Evolutionary conservation across 2,888 invertebrate genomes (phyloP).

Genomic region (Phymatocera aterrima): DNA sequence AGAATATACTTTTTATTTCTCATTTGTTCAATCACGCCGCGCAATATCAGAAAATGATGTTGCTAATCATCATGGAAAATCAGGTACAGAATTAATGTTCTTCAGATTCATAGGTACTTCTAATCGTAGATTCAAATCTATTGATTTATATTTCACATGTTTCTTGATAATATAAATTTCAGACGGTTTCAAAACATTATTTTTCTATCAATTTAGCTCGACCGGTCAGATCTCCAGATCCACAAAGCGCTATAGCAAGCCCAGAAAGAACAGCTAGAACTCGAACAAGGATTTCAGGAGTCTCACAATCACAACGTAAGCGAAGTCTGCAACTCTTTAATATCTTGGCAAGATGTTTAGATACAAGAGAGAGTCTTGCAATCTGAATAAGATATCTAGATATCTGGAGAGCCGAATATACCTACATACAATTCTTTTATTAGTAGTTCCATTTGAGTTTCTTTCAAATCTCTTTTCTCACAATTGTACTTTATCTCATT

Average conservation of each 20-base stretch:
- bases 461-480: background rate
- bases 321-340: constrained; percentile 55
- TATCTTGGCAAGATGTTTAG: too few species aligned
- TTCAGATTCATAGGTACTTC: background rate
- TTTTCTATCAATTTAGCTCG: constrained; percentile 77
- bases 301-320: constrained; percentile 96
- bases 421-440: constrained; percentile 48
- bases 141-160: background rate
- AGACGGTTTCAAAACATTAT: too few species aligned
- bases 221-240: constrained; percentile 79
- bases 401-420: constrained; percentile 20
- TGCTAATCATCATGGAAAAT: constrained; percentile 59
- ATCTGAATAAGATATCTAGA: too few species aligned
- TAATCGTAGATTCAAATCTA: background rate
- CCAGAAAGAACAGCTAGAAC: constrained; percentile 79
- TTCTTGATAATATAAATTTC: too few species aligned
- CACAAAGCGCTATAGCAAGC: constrained; percentile 76
- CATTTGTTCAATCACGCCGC: constrained; percentile 55
- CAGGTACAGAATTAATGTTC: constrained; percentile 55
- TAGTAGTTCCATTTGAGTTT: too few species aligned
- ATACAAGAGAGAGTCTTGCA: constrained; percentile 3
- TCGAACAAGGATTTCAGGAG: constrained; percentile 83
- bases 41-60: constrained; percentile 61
- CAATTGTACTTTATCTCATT: background rate
- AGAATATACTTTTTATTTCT: too few species aligned